Percentiles rank a stretch among this genome's conserved stretches.
phyloP scores from a whole-genome alignment of 1,140 invertebrate species.

The Anastatus disparis region DNA sequence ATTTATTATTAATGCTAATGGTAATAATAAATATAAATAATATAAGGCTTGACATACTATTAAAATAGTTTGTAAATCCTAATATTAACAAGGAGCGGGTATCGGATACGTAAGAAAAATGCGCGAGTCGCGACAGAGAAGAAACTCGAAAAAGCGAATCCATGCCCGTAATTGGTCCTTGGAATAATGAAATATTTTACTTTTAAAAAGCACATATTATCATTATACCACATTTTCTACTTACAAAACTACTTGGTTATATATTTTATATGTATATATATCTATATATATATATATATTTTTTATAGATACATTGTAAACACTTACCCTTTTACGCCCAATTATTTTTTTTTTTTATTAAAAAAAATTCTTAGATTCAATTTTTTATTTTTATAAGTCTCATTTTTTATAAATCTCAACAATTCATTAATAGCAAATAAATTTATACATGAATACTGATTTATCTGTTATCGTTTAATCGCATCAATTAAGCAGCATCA shows the following conservation, averaged over 20 bases:
- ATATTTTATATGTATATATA: no score
- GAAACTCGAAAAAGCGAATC: constrained; percentile 38
- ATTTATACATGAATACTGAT: constrained; percentile 35
- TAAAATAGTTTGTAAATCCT: no score
- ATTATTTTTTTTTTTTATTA: background rate
- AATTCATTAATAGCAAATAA: constrained; percentile 23
- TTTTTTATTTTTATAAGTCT: background rate
- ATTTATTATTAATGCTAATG: no score
- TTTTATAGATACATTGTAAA: background rate
- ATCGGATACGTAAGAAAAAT: constrained; percentile 20
- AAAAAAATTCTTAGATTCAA: background rate
- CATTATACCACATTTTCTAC: constrained; percentile 19
- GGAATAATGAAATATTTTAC: constrained; percentile 25
- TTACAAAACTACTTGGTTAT: background rate
- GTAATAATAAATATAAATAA: no score
- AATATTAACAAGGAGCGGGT: no score
- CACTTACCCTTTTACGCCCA: background rate
- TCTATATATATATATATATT: background rate
- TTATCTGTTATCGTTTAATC: constrained; percentile 15
- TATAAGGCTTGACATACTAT: no score
- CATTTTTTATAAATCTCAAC: constrained; percentile 9
- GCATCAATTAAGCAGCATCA: constrained; percentile 7
- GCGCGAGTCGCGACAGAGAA: constrained; percentile 29
- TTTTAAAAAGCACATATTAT: background rate
- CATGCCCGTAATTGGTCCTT: constrained; percentile 39